These are phyloP conservation scores for Heloderma charlesbogerti DNA, from an alignment of 2,113 vertebrate genomes.

Conservation along the genomic window DNA sequence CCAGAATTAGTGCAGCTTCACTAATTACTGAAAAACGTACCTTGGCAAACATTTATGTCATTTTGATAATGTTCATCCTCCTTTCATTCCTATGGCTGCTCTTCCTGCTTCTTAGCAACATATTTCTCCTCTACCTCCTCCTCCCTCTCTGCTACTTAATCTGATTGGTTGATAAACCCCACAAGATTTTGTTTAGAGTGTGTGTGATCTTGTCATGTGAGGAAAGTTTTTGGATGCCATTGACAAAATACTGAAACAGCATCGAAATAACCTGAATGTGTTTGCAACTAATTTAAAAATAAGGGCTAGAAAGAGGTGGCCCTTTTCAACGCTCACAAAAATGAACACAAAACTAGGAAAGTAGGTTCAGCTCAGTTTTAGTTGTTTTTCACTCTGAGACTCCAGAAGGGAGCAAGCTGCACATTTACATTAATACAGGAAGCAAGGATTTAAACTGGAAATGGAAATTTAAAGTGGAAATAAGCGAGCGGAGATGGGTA, in stretches of 20 bases:
- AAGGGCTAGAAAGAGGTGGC: not conserved
- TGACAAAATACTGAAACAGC: not conserved
- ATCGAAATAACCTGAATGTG: not conserved
- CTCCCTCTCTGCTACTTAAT: not conserved
- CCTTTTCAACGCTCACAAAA: not conserved
- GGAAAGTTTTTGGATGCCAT: not conserved
- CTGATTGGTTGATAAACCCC: not conserved
- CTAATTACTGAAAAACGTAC: not conserved
- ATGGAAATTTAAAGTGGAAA: constrained; percentile 4
- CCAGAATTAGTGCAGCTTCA: not conserved
- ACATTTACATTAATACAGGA: not conserved
- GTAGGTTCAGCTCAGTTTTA: not conserved
- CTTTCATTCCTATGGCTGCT: not conserved
- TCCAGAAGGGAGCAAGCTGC: not conserved
- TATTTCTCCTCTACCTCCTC: not conserved
- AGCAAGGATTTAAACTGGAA: constrained; percentile 29
- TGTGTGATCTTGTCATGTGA: not conserved
- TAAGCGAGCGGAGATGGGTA: no score
- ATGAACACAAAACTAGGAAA: not conserved
- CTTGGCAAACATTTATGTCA: not conserved
- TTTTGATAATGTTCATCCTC: not conserved
- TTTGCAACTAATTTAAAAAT: not conserved
- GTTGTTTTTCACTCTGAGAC: not conserved
- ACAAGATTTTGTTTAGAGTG: not conserved
- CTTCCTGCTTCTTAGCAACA: not conserved